Evolutionary conservation across 2,113 vertebrate genomes (phyloP), one percentile per base, ranked within the genome.

Genomic region (Eonycteris spelaea): DNA sequence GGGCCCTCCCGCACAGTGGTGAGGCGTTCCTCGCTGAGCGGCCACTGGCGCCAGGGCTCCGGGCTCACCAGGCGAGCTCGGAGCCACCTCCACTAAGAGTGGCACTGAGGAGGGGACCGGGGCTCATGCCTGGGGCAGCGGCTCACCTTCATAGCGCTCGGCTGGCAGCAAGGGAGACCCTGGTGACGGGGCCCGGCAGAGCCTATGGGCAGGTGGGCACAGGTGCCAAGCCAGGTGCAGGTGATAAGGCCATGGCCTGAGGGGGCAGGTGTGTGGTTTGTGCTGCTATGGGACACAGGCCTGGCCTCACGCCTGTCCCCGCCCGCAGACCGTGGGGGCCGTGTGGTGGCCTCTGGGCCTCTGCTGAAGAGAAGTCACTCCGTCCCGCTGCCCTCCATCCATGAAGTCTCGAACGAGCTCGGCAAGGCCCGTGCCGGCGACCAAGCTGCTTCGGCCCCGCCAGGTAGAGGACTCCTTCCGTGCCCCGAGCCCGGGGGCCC

Each of bases 341-440:
- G 0, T 5, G 7, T 33, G 0, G 7, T 24, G 3, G 35, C 22
- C 24, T 63, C 43, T 1, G 84, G 63, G 16, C 95, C 75, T 33
- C 33, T 75, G 84, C 71, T 97, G 48, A 92, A 70, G 92, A 95
- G 95, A 67, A 97, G 97, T 61, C 78, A 84, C 45, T 96, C 96
- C 0, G 21, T 71, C 16, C 97, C 97, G 2, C 75, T 96, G 67
- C 95, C 97, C 30, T 85, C 92, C 0, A 33, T 70, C 40, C 71
- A 73, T 0, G 35, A 86, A 35, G 10, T 30, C 38, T 6, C 5
- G 0, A 80, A 71, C 0, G 43, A 94, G 70, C 80, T 91, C 0
- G 6, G 75, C 35, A 51, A 95, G 61, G 24, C 85, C 77, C 90
- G 19, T 59, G 67, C 79, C 0, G n/a, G 70, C 15, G 35, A 63